Base-by-base conservation (phyloP, 2,113 vertebrate species). In the Orthochromis malagaraziensis region DNA sequence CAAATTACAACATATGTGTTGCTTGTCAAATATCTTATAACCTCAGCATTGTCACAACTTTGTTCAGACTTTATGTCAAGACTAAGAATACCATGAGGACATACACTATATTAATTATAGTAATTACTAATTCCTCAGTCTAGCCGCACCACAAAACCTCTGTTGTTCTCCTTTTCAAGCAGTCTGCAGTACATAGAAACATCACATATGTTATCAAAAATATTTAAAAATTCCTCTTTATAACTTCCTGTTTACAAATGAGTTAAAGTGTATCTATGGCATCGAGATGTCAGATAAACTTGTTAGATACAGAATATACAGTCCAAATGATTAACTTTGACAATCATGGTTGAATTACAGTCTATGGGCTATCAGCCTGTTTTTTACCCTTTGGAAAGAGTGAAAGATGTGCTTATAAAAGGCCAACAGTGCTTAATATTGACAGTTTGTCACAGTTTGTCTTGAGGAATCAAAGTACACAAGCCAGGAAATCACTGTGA, bases 381-480 rank as follows among this genome's bases (percentile, higher is more conserved):
- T 21, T 10, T 45, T 49, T 73, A 85, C 31, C 40, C 70, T 82
- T 55, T 60, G 1, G 40, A 40, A 58, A 53, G 29, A 24, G 6
- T 55, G 70, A 75, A 6, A 51, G 16, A 31, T 9, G 12, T 75
- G 12, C 54, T 84, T n/a, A 29, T 16, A 24, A 63, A 83, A 54
- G 2, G 24, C 6, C n/a, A 79, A 53, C 68, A 51, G 16, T 40
- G 53, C 11, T 54, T 88, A 19, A 68, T 87, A 86, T 84, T 85
- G 87, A 92, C 79, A 75, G 81, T 81, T 91, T 82, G 79, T 92
- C 82, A 91, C 70, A 68, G 82, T 79, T 91, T 85, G 73, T 92
- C 80, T 89, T 55, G 51, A 91, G 11, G 31, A 89, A 79, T 85
- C 88, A 90, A 91, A 88, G 87, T 92, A 63, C 85, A 90, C 58